Evolutionary conservation across 2,888 invertebrate species (phyloP), one percentile per base, ranked within the genome.

Genomic region (Cheilosia vulpina): DNA sequence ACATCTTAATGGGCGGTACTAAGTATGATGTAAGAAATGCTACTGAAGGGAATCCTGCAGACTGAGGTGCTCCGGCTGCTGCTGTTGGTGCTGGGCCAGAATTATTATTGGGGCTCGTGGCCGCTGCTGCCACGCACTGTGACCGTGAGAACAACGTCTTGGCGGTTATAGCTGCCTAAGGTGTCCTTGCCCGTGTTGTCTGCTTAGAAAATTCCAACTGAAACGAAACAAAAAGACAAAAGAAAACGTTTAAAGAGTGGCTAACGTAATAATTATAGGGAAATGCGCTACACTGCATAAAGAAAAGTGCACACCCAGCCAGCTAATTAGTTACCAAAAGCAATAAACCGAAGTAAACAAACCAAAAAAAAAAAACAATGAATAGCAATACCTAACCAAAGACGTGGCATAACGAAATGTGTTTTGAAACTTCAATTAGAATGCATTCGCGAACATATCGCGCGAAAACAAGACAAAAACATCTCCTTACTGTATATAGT

Each of bases 361-460:
- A 73, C 9, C 21, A 53, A 52, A 24, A 24, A 38, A 11, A 53
- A 52, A 24, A 24, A 38, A 11, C 38, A 50, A 38, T 13, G 11
- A 58, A 60, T 24, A 65, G n/a, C 4, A 27, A 27, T 45, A 43
- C 38, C 38, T 38, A 52, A 55, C 43, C 31, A 68, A 13, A 57
- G 24, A 53, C 45, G 58, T n/a, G 52, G 50, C 57, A 55, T 31
- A 75, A 57, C 50, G 65, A 78, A 63, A 65, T 78, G 78, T 71
- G 78, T 71, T 78, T 77, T 71, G 50, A 57, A 78, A 71, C 78
- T 58, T 71, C 71, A 78, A 79, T 79, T 79, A 79, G 65, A 72
- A 72, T 72, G 78, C 65, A 72, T 65, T 65, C 65, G 78, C 72
- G 78, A 79, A 65, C n/a, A 65, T 58, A 65, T 52, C 52, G 24